Percentiles rank a stretch among this genome's conserved stretches.
phyloP scores from a whole-genome alignment of 1,140 invertebrate species.

The Hypsibius dujardini region DNA sequence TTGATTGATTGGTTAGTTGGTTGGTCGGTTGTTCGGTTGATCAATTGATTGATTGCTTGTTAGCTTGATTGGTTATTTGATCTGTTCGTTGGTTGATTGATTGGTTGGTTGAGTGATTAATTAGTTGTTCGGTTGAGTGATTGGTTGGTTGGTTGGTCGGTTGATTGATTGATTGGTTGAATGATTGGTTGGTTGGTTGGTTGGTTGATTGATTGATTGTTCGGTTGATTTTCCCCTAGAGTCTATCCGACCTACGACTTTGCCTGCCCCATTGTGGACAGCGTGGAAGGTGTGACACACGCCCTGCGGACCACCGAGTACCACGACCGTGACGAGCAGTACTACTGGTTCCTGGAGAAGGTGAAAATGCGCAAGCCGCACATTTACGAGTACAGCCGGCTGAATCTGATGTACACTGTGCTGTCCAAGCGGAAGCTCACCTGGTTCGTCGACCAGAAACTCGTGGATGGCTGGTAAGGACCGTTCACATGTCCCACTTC shows the following conservation, averaged over 20 bases:
- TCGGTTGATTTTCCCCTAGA: slow-evolving; percentile 36
- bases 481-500: slow-evolving; percentile 3
- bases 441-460: slow-evolving; percentile 84
- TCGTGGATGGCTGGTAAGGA: slow-evolving; percentile 81
- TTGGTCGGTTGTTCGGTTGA: no score
- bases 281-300: slow-evolving; percentile 89
- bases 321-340: slow-evolving; percentile 90
- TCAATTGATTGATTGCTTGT: no score
- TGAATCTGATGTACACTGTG: slow-evolving; percentile 95
- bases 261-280: slow-evolving; percentile 96
- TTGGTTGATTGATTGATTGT: no score
- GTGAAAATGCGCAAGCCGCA: slow-evolving; percentile 67
- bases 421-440: slow-evolving; percentile 90
- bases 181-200: no score
- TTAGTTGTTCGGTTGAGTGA: no score
- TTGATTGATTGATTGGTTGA: no score
- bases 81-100: no score
- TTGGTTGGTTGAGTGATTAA: no score
- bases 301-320: slow-evolving; percentile 94
- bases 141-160: no score
- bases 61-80: no score
- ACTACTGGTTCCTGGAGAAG: slow-evolving; percentile 84
- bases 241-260: slow-evolving; percentile 99
- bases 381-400: slow-evolving; percentile 83
- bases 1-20: no score